Percentiles rank a stretch among this genome's conserved stretches.
phyloP scores from a whole-genome alignment of 2,888 invertebrate species.

The Andrena bucephala region DNA sequence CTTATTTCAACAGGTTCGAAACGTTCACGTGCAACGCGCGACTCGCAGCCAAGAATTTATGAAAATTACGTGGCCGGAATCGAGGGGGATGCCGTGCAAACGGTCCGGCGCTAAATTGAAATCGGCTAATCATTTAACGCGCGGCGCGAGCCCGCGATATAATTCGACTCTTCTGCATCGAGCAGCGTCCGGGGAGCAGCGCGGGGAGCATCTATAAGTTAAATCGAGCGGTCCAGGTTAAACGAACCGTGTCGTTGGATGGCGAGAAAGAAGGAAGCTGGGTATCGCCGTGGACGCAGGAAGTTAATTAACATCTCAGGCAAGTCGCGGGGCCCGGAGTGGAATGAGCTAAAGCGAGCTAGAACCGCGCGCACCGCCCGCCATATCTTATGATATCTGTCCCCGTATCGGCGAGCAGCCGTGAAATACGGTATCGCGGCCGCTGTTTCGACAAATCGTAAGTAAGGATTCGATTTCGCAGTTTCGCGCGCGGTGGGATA shows the following conservation, averaged over 20 bases:
- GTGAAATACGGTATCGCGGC: constrained; percentile 46
- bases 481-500: constrained; percentile 16
- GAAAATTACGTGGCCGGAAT: constrained; percentile 3
- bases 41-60: constrained; percentile 4
- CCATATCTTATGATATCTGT: constrained; percentile 62
- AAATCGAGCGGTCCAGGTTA: constrained; percentile 38
- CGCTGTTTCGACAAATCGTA: constrained; percentile 48
- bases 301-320: constrained; percentile 77
- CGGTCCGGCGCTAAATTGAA: not conserved
- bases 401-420: constrained; percentile 40
- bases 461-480: constrained; percentile 45
- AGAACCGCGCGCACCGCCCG: constrained; percentile 33
- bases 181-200: not conserved
- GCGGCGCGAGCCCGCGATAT: not conserved
- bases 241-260: constrained; percentile 71
- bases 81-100: not conserved
- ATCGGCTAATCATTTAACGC: not conserved
- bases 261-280: constrained; percentile 70
- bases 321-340: constrained; percentile 49
- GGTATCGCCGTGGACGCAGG: constrained; percentile 39
- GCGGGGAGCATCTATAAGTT: constrained; percentile 6
- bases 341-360: constrained; percentile 51
- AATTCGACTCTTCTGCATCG: not conserved
- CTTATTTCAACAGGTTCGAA: not conserved
- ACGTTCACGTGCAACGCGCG: not conserved